Evolutionary conservation across 2,888 invertebrate genomes (phyloP).

Genomic region (Chymomyza caudatula): DNA sequence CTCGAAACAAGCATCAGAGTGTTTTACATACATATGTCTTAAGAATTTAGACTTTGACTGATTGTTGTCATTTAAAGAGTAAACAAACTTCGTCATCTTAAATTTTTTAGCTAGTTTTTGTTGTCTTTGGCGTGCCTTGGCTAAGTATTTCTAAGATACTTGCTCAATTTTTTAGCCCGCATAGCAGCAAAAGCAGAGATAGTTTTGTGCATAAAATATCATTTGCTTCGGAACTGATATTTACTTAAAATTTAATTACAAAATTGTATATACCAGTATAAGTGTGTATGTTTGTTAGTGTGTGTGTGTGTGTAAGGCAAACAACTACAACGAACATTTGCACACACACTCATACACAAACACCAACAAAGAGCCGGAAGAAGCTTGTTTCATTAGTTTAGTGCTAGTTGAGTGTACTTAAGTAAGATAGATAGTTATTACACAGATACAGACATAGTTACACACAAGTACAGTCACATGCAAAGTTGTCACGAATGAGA

Average conservation of each 20-base stretch:
- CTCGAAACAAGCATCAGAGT: no score
- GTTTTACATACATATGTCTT: no score
- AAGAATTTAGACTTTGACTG: no score
- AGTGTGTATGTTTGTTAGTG: background rate
- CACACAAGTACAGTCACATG: background rate
- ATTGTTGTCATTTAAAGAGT: conserved; percentile 4
- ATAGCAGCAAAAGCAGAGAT: conserved; percentile 16
- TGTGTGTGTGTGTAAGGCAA: background rate
- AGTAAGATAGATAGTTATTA: background rate
- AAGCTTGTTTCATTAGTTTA: background rate
- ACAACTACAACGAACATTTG: background rate
- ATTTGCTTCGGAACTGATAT: conserved; percentile 49
- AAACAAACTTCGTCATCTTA: background rate
- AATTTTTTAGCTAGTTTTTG: conserved; percentile 9
- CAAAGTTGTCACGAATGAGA: background rate
- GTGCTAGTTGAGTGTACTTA: background rate
- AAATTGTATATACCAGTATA: conserved; percentile 37
- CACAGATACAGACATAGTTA: background rate
- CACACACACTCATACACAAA: conserved; percentile 17
- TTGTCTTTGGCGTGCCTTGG: background rate
- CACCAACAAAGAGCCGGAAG: background rate
- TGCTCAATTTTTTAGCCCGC: conserved; percentile 55
- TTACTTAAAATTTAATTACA: conserved; percentile 64
- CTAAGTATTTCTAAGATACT: conserved; percentile 5
- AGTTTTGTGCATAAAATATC: conserved; percentile 33